Evolutionary conservation across 1,140 invertebrate genomes (phyloP), one percentile per base, ranked within the genome.

Genomic region (Orussus abietinus): DNA sequence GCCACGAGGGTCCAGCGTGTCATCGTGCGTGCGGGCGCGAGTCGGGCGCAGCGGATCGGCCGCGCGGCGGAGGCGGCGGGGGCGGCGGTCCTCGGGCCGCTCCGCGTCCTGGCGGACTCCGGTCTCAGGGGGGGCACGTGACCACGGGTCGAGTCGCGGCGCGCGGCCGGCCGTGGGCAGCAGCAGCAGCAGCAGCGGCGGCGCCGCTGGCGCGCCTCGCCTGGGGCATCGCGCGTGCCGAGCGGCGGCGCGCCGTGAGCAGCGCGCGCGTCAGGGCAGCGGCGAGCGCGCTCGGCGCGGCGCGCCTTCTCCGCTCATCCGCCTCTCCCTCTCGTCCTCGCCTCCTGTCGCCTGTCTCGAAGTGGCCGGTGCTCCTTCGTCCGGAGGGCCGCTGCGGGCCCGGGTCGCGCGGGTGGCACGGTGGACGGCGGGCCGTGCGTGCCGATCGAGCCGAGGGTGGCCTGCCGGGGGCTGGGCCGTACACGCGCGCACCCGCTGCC

Each of bases 1-100:
- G 69, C 69, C 59, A 74, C 64, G 48, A 74, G 57, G 43, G 64
- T 65, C 69, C 70, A 74, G 49, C 61, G 59, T 66, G 51, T 69
- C 70, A 72, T 74, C 15, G 14, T 17, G 5, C 6, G 30, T 31
- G 26, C 22, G 31, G 38, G 34, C 42, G 46, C 45, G 53, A 45
- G 42, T 52, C 43, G 35, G 37, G 29, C 39, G 14, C 37, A 28
- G 47, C 32, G 22, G 18, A 7, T 21, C 15, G 15, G 26, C 30
- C 13, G 26, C 20, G n/a, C 17, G 13, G 4, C 14, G 20, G 14
- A 17, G 25, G 17, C 25, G 29, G 33, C 9, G 17, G 36, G 20
- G 25, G 14, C 33, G 30, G 10, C 30, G 34, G 28, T 46, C 35
- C 51, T 25, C 40, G 57, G 13, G 26, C 52, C 41, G 29, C 33